Conservation (phyloP, 2,797 vertebrate genomes). For the Labeo calbasu region DNA sequence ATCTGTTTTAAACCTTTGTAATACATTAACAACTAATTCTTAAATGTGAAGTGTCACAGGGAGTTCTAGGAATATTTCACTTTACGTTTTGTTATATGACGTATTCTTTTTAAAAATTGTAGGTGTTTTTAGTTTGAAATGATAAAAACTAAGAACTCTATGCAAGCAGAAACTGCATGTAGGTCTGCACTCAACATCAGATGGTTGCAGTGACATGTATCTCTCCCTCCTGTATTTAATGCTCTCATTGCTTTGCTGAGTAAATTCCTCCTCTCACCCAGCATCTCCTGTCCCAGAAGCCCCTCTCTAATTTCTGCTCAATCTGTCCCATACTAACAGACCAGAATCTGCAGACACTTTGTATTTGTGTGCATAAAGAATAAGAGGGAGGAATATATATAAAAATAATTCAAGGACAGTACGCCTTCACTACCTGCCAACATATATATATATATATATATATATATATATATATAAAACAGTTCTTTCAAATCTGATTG, state of each 20-base stretch:
- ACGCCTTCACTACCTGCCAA: neutral
- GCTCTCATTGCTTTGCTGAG: neutral
- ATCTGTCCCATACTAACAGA: neutral
- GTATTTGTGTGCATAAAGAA: neutral
- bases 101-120: neutral
- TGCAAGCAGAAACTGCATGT: neutral
- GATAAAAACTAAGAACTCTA: neutral
- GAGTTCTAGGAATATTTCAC: no score
- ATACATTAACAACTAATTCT: no score
- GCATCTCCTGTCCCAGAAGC: slow-evolving; percentile 3
- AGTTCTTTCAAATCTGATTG: no score
- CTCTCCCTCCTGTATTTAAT: neutral
- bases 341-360: neutral
- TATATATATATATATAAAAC: no score
- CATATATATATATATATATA: neutral
- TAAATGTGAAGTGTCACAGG: no score
- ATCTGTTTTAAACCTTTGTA: no score
- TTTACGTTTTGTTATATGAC: neutral
- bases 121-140: neutral
- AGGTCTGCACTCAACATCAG: neutral
- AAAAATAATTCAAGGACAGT: neutral
- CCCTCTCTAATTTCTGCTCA: slow-evolving; percentile 17
- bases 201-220: neutral
- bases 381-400: neutral
- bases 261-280: neutral